phyloP scores from a whole-genome alignment of 2,113 vertebrate species.

The Myodes glareolus region DNA sequence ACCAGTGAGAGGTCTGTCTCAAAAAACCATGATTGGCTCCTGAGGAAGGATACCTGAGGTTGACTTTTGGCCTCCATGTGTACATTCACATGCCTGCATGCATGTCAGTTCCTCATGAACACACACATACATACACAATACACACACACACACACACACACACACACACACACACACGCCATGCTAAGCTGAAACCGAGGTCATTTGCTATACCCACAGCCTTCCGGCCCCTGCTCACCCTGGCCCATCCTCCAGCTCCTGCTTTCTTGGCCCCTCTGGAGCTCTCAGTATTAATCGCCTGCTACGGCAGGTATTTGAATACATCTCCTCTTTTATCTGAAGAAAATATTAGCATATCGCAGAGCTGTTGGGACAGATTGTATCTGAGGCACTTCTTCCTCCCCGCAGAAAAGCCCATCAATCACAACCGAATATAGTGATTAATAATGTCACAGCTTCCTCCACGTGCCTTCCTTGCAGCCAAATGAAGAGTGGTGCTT shows the following conservation, averaged over 20 bases:
- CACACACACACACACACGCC: conserved; percentile 46
- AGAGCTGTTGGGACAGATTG: conserved; percentile 88
- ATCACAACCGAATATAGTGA: conserved; percentile 82
- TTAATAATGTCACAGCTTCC: conserved; percentile 84
- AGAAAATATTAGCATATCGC: conserved; percentile 85
- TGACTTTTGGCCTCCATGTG: neutral
- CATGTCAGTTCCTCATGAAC: neutral
- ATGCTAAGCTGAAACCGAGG: conserved; percentile 63
- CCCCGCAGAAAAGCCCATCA: conserved; percentile 83
- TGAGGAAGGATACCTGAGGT: neutral
- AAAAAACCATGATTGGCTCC: neutral
- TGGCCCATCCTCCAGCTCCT: conserved; percentile 56
- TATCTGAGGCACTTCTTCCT: conserved; percentile 83
- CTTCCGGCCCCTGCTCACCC: conserved; percentile 59
- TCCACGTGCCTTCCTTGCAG: conserved; percentile 71
- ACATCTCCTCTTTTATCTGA: conserved; percentile 80
- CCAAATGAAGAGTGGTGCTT: conserved; percentile 65
- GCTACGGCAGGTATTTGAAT: conserved; percentile 79
- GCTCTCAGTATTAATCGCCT: conserved; percentile 38
- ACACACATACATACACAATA: neutral
- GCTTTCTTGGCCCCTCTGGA: neutral
- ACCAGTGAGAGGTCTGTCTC: neutral
- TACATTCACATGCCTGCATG: neutral
- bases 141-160: neutral
- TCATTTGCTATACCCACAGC: conserved; percentile 67